phyloP scores from a whole-genome alignment of 2,797 vertebrate species.

The Manis crassicaudata region DNA sequence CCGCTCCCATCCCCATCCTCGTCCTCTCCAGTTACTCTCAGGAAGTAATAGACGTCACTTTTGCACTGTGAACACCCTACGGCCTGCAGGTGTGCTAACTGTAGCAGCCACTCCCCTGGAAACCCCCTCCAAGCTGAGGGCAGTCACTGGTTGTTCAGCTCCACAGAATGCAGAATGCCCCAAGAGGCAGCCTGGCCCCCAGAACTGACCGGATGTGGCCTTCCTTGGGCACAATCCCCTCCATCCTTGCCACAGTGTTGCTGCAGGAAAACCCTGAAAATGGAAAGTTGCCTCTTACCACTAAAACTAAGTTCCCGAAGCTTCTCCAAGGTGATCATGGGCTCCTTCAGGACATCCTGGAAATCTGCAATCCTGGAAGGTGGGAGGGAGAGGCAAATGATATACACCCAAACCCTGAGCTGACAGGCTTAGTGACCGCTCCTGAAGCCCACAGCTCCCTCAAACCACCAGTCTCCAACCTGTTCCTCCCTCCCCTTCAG shows the following conservation, averaged over 20 bases:
- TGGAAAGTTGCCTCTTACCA: conserved; percentile 85
- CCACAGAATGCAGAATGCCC: background rate
- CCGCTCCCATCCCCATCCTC: too few relatives aligned
- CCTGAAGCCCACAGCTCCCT: background rate
- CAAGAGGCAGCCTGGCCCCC: background rate
- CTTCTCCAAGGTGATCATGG: conserved; percentile 90
- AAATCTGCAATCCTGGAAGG: conserved; percentile 95
- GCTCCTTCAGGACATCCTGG: conserved; percentile 91
- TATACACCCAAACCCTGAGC: background rate
- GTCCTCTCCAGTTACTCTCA: background rate
- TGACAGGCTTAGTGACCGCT: background rate
- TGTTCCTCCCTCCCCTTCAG: background rate
- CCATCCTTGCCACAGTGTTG: background rate
- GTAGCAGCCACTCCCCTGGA: background rate
- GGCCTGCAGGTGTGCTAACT: background rate
- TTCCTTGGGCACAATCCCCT: background rate
- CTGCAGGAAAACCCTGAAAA: background rate
- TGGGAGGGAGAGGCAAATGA: background rate
- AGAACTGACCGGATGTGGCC: background rate
- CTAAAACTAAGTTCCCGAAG: conserved; percentile 95
- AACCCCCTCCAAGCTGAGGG: background rate
- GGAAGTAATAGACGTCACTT: background rate
- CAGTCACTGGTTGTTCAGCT: background rate
- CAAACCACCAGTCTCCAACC: background rate
- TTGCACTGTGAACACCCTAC: background rate